A percentile compares a stretch with the other conserved stretches of the same genome.
Conservation (phyloP, 2,888 invertebrate species). For the Agonum fuliginosum region DNA sequence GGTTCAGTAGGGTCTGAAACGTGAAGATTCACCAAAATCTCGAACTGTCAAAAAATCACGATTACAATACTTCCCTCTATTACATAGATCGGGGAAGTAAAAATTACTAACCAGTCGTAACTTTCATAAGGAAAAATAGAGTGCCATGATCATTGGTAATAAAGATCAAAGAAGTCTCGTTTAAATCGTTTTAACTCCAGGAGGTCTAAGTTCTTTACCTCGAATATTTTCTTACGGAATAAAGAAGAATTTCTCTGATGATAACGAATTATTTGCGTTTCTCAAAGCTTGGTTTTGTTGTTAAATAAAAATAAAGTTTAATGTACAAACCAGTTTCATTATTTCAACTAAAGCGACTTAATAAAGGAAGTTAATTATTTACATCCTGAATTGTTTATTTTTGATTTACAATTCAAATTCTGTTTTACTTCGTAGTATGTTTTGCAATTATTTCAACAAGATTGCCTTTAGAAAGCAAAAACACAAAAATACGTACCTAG, state of each 20-base stretch:
- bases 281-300: background rate
- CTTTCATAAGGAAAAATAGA: background rate
- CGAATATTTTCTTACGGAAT: background rate
- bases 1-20: too few species aligned
- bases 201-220: background rate
- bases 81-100: too few species aligned
- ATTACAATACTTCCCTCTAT: too few species aligned
- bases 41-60: too few species aligned
- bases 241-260: background rate
- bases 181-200: background rate
- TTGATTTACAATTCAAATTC: constrained; percentile 27
- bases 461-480: background rate
- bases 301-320: constrained; percentile 7
- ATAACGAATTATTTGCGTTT: background rate
- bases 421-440: background rate
- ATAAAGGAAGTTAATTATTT: constrained; percentile 39
- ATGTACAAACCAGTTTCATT: constrained; percentile 36
- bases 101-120: too few species aligned
- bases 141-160: constrained; percentile 17
- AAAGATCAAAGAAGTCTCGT: constrained; percentile 12
- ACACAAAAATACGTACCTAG: too few species aligned
- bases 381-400: constrained; percentile 37
- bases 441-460: constrained; percentile 19
- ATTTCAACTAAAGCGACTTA: constrained; percentile 27
- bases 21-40: too few species aligned